These are phyloP conservation scores for Poecilia velifera DNA, from an alignment of 2,797 vertebrate genomes.

Conservation along the genomic window DNA sequence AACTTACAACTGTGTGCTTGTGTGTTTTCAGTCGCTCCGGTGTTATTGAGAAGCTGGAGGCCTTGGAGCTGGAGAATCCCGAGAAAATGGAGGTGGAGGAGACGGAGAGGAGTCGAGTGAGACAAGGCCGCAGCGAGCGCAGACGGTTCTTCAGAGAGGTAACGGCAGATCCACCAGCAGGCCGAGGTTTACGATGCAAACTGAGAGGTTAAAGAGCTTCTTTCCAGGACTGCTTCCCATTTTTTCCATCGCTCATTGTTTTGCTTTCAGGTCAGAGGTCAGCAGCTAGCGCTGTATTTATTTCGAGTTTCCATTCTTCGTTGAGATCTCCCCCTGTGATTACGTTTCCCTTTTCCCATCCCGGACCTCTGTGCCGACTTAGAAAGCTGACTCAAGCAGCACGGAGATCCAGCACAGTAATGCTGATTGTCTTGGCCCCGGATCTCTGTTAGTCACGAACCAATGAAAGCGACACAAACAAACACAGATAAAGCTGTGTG, in stretches of 20 bases:
- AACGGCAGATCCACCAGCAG: constrained; percentile 16
- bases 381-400: constrained; percentile 4
- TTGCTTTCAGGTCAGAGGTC: constrained; percentile 69
- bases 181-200: constrained; percentile 20
- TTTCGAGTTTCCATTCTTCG: constrained; percentile 77
- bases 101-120: constrained; percentile 51
- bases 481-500: constrained; percentile 4
- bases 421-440: neutral
- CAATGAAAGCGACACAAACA: constrained; percentile 1
- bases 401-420: constrained; percentile 4
- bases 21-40: constrained; percentile 77
- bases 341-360: constrained; percentile 74
- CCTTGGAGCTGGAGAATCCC: constrained; percentile 84
- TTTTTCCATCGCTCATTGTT: constrained; percentile 69
- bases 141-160: constrained; percentile 80
- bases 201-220: constrained; percentile 22
- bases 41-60: constrained; percentile 87
- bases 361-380: constrained; percentile 19
- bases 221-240: neutral
- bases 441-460: constrained; percentile 14
- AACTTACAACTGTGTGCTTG: neutral
- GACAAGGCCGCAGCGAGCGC: constrained; percentile 83
- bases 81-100: constrained; percentile 85
- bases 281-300: constrained; percentile 62
- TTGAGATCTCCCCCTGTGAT: constrained; percentile 68